These are phyloP conservation scores for Calephelis nemesis DNA, from an alignment of 1,140 invertebrate genomes.

Conservation along the genomic window DNA sequence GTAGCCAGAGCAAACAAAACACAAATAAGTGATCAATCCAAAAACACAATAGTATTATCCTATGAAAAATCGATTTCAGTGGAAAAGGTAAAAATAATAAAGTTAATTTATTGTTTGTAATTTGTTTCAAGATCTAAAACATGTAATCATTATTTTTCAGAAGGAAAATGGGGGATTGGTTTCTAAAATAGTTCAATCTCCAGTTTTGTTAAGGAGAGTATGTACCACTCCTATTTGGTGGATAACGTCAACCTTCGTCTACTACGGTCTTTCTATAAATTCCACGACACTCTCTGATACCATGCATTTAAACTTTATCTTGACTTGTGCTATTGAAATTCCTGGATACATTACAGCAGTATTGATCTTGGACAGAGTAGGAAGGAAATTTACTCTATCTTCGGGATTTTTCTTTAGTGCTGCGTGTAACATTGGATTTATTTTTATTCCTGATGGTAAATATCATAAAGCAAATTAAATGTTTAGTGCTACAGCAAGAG, in stretches of 20 bases:
- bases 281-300: slow-evolving; percentile 86
- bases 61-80: not conserved
- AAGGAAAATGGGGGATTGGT: slow-evolving; percentile 51
- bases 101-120: not conserved
- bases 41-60: not conserved
- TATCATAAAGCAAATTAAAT: not conserved
- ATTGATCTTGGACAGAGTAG: slow-evolving; percentile 80
- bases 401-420: slow-evolving; percentile 81
- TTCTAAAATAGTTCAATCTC: slow-evolving; percentile 75
- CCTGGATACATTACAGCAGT: slow-evolving; percentile 84
- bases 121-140: not conserved
- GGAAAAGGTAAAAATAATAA: not conserved
- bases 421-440: slow-evolving; percentile 59
- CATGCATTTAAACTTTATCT: slow-evolving; percentile 84
- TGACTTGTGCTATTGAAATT: slow-evolving; percentile 83
- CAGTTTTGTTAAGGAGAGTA: slow-evolving; percentile 80
- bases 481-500: too few species aligned
- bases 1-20: slow-evolving; percentile 65
- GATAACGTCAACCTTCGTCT: slow-evolving; percentile 86
- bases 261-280: slow-evolving; percentile 90
- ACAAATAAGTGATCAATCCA: slow-evolving; percentile 28
- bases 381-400: slow-evolving; percentile 81
- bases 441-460: slow-evolving; percentile 56
- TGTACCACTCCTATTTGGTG: slow-evolving; percentile 84
- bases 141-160: slow-evolving; percentile 23